Percentiles rank a stretch among this genome's conserved stretches.
Conservation (phyloP, 2,113 vertebrate genomes). For the Corythaixoides concolor region DNA sequence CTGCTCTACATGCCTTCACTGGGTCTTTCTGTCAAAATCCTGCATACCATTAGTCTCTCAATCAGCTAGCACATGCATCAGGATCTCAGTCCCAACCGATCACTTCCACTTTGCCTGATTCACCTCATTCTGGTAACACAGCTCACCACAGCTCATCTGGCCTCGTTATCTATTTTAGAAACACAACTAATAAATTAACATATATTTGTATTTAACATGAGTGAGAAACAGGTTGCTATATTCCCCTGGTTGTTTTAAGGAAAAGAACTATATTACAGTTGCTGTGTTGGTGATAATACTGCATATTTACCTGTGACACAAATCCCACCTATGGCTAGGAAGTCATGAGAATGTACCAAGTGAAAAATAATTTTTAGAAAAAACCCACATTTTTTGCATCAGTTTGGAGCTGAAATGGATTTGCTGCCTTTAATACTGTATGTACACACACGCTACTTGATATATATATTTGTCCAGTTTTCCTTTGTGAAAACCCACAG, state of each 20-base stretch:
- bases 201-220: neutral
- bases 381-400: neutral
- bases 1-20: accelerated
- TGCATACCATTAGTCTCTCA: neutral
- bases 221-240: neutral
- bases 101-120: neutral
- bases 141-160: neutral
- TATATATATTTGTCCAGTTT: neutral
- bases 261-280: neutral
- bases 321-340: neutral
- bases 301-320: neutral
- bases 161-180: neutral
- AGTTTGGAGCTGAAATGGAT: neutral
- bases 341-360: neutral
- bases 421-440: neutral
- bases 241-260: neutral
- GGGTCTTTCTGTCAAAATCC: neutral
- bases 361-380: neutral
- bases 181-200: neutral
- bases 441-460: neutral
- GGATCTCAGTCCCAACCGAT: neutral
- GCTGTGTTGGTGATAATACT: neutral
- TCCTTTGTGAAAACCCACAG: neutral
- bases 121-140: neutral
- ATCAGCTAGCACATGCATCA: neutral